phyloP scores from a whole-genome alignment of 2,797 vertebrate genomes.

The Megaceryle alcyon region DNA sequence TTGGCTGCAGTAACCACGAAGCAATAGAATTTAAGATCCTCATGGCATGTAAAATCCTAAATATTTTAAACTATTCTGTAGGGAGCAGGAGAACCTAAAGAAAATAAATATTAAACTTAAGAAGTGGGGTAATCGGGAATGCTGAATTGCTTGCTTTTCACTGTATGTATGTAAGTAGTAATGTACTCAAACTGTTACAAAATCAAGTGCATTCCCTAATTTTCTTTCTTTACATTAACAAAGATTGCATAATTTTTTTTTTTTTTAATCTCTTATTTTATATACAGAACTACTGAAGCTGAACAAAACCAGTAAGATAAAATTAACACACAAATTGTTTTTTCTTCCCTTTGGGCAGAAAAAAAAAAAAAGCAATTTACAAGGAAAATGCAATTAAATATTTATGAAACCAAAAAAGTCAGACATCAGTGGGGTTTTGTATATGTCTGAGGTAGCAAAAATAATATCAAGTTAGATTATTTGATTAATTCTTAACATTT shows the following conservation, averaged over 20 bases:
- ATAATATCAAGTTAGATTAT: constrained; percentile 10
- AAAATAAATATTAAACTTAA: constrained; percentile 27
- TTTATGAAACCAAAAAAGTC: constrained; percentile 77
- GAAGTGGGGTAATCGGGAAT: not conserved
- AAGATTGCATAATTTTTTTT: constrained; percentile 63
- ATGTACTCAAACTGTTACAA: constrained; percentile 53
- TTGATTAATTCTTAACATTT: constrained; percentile 71
- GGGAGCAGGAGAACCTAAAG: constrained; percentile 77
- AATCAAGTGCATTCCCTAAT: constrained; percentile 74
- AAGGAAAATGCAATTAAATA: constrained; percentile 80
- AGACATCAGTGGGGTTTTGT: constrained; percentile 50
- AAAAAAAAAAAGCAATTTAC: constrained; percentile 78
- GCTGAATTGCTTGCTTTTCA: constrained; percentile 28
- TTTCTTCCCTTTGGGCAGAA: constrained; percentile 78
- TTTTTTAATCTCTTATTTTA: constrained; percentile 80
- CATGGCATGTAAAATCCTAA: not conserved
- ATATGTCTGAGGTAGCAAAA: constrained; percentile 45
- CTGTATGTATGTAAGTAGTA: not conserved
- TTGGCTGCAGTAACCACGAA: too few relatives aligned
- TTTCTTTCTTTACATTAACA: constrained; percentile 76
- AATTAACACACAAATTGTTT: constrained; percentile 85
- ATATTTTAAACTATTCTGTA: constrained; percentile 66
- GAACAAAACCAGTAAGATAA: constrained; percentile 80
- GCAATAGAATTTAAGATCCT: too few relatives aligned
- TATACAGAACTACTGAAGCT: constrained; percentile 76